Conservation (phyloP, 2,888 invertebrate genomes). For the Lepidochrysops patricia region DNA sequence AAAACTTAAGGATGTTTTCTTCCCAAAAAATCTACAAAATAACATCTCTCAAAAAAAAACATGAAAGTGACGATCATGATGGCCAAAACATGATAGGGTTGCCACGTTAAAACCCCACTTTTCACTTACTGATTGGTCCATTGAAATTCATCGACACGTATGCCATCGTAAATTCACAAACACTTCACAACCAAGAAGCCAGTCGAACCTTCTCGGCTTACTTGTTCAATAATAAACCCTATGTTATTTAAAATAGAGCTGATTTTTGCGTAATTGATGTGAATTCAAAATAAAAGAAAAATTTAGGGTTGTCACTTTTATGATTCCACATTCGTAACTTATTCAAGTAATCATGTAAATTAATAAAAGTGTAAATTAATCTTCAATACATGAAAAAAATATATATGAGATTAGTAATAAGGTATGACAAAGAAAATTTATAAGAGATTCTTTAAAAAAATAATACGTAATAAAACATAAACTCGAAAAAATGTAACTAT, state of each 20-base stretch:
- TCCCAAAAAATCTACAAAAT: too few species aligned
- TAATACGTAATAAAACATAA: too few species aligned
- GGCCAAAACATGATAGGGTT: neutral
- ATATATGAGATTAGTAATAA: too few species aligned
- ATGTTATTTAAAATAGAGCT: neutral
- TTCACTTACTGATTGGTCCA: conserved; percentile 21
- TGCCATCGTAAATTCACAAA: conserved; percentile 27
- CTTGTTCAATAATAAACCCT: neutral
- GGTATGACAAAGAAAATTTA: too few species aligned
- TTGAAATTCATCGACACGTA: conserved; percentile 37
- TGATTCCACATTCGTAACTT: too few species aligned
- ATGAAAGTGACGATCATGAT: neutral
- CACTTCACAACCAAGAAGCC: conserved; percentile 28
- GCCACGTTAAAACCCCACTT: conserved; percentile 1
- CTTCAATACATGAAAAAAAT: too few species aligned
- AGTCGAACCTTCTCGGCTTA: conserved; percentile 4
- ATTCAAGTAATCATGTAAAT: too few species aligned
- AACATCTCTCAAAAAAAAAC: neutral
- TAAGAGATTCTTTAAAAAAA: too few species aligned
- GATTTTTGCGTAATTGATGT: neutral
- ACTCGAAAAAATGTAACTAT: too few species aligned
- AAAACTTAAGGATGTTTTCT: too few species aligned
- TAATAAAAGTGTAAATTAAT: too few species aligned
- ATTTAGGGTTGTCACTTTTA: neutral
- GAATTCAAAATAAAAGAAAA: neutral